Percentiles rank a stretch among this genome's conserved stretches.
Evolutionary conservation across 2,888 invertebrate species (phyloP).

Genomic region (Candidula unifasciata): DNA sequence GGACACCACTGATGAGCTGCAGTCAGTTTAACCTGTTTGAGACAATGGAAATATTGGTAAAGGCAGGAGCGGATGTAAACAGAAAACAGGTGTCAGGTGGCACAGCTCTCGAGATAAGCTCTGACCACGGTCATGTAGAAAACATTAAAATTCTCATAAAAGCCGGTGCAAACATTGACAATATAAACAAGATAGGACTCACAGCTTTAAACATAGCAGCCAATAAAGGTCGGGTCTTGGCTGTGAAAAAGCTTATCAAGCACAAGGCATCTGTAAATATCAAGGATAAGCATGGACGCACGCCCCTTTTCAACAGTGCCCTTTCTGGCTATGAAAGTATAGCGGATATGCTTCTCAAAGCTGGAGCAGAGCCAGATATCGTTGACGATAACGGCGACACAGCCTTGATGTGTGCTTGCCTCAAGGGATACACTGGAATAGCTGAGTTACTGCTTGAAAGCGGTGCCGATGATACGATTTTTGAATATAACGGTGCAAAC

Average conservation of each 20-base stretch:
- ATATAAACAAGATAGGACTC: constrained; percentile 32
- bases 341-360: constrained; percentile 17
- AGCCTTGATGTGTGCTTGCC: constrained; percentile 37
- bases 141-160: constrained; percentile 34
- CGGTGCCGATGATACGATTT: constrained; percentile 10
- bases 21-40: constrained; percentile 25
- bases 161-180: constrained; percentile 26
- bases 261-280: constrained; percentile 1
- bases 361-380: constrained; percentile 23
- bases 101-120: constrained; percentile 37
- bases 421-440: constrained; percentile 28
- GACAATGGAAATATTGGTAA: constrained; percentile 23
- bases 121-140: constrained; percentile 40
- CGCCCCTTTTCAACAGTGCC: constrained; percentile 34
- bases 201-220: constrained; percentile 30
- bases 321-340: constrained; percentile 27
- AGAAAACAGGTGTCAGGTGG: constrained; percentile 36
- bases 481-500: constrained; percentile 19
- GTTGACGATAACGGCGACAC: constrained; percentile 32
- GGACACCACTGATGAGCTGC: constrained; percentile 44
- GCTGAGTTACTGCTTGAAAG: constrained; percentile 18
- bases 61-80: constrained; percentile 31
- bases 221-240: not conserved
- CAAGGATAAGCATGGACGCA: constrained; percentile 40
- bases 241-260: constrained; percentile 31